Percentiles rank a stretch among this genome's conserved stretches.
phyloP scores from a whole-genome alignment of 2,113 vertebrate genomes.

The Phalacrocorax carbo region DNA sequence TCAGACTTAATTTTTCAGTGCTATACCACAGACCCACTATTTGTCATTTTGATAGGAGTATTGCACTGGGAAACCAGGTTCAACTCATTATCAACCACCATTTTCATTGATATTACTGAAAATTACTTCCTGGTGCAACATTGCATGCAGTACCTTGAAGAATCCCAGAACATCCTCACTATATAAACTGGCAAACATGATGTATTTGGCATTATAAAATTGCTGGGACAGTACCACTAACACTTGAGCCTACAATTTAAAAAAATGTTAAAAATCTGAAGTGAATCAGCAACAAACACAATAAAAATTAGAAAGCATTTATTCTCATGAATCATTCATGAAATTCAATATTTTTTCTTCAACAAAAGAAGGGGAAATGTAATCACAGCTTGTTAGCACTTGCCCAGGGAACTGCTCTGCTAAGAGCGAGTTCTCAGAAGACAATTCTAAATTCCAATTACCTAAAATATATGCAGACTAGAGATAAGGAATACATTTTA shows the following conservation, averaged over 20 bases:
- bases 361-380: background rate
- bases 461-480: background rate
- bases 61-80: background rate
- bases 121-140: background rate
- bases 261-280: background rate
- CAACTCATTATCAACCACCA: background rate
- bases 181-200: background rate
- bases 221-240: background rate
- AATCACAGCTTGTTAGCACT: background rate
- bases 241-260: background rate
- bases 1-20: background rate
- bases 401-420: background rate
- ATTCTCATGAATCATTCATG: background rate
- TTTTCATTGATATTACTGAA: background rate
- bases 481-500: background rate
- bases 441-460: background rate
- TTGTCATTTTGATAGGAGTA: background rate
- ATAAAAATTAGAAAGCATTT: background rate
- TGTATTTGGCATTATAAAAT: background rate
- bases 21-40: background rate
- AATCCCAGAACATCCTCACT: background rate
- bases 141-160: background rate
- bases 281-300: background rate
- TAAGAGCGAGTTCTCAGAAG: background rate
- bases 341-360: background rate